Evolutionary conservation across 1,140 invertebrate species (phyloP), one percentile per base, ranked within the genome.

Genomic region (Meloidogyne chitwoodi): DNA sequence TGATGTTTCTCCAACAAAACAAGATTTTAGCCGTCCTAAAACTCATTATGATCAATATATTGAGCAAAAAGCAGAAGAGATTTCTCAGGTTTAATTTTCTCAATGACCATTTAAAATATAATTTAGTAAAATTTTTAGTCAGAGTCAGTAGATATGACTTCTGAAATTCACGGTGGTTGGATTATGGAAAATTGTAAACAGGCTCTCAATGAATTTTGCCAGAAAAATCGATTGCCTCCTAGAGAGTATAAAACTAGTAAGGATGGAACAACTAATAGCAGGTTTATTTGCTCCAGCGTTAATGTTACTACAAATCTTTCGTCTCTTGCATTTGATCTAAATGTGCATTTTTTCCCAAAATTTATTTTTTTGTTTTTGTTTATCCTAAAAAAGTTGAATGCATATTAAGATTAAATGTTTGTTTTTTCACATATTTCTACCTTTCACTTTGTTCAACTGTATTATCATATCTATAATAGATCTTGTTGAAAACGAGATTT

Each of bases 151-250:
- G 80, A 81, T 29, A 44, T 83, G 56, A 79, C 64, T 1, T 73
- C 80, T 2, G 81, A 81, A 19, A 81, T 81, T 68, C 80, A 81
- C 44, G 80, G 71, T n/a, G 80, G 80, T 14, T 81, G 81, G 80
- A 71, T 80, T 12, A 77, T 83, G 77, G 65, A 77, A 11, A 81
- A 81, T 48, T 81, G 80, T 61, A 72, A 71, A 31, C 31, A 75
- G n/a, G 81, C 80, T 27, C 65, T 83, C 0, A 81, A 81, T 56
- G 81, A 83, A 41, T 81, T 63, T 76, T 69, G 71, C 5, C 81
- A 83, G 34, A 75, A 70, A 27, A 78, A 81, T 31, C 66, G 65
- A 24, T 48, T 73, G 64, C 75, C 63, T 22, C 31, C 68, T 10
- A 22, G 66, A 11, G 56, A 69, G 10, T 78, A 77, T 27, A 63